Evolutionary conservation across 2,797 vertebrate genomes (phyloP).

Genomic region (Pangasius djambal): DNA sequence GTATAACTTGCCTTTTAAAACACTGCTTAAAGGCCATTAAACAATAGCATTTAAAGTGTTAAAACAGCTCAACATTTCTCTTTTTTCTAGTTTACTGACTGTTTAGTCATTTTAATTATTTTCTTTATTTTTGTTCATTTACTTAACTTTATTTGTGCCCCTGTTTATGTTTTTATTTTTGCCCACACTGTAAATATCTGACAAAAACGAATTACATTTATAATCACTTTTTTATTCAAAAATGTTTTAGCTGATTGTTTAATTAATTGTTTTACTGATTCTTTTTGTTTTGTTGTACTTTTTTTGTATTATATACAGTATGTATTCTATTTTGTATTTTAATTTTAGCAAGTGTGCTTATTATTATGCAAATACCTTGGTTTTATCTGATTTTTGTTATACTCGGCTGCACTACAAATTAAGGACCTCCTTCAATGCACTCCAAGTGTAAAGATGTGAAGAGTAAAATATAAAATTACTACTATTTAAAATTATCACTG

Average conservation of each 20-base stretch:
- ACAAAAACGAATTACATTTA: not conserved
- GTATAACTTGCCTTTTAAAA: not conserved
- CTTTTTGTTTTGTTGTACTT: not conserved
- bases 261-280: not conserved
- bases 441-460: not conserved
- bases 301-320: not conserved
- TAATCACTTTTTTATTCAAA: not conserved
- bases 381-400: not conserved
- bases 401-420: not conserved
- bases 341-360: not conserved
- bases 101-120: not conserved
- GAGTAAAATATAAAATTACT: not conserved
- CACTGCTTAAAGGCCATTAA: not conserved
- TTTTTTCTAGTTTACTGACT: not conserved
- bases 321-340: not conserved
- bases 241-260: not conserved
- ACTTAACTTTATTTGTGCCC: not conserved
- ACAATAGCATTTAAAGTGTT: not conserved
- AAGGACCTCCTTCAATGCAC: not conserved
- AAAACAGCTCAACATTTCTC: not conserved
- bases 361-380: not conserved
- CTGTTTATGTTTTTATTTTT: not conserved
- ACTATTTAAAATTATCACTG: not conserved
- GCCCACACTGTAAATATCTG: not conserved
- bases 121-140: not conserved